Conservation (phyloP, 2,888 invertebrate species). For the Oscheius sp. region DNA sequence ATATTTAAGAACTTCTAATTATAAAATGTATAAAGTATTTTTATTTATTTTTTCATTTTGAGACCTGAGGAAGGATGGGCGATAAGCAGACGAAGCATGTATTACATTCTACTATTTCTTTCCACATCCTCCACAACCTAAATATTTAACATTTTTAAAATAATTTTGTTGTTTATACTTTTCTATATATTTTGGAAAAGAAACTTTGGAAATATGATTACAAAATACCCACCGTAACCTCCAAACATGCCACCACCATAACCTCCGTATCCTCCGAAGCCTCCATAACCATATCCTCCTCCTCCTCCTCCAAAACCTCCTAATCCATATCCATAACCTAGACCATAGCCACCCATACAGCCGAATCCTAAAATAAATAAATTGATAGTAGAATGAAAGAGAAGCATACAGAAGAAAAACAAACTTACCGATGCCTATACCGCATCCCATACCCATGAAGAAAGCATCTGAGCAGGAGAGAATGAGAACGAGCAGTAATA, state of each 20-base stretch:
- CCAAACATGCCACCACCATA: slow-evolving; percentile 1
- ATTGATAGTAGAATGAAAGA: neutral
- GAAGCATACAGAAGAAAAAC: neutral
- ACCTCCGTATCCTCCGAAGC: slow-evolving; percentile 21
- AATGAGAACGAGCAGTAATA: slow-evolving; percentile 11
- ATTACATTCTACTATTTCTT: slow-evolving; percentile 8
- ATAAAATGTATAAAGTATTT: neutral
- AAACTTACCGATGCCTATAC: slow-evolving; percentile 14
- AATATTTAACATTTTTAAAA: neutral
- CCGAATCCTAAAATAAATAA: slow-evolving; percentile 15
- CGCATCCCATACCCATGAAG: slow-evolving; percentile 26
- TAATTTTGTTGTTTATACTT: neutral
- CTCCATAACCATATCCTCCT: slow-evolving; percentile 22
- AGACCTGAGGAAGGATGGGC: neutral
- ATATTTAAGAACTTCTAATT: no score
- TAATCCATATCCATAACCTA: slow-evolving; percentile 4
- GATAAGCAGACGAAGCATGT: neutral
- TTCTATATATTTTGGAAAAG: neutral
- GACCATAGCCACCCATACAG: slow-evolving; percentile 27
- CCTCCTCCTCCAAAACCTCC: slow-evolving; percentile 11
- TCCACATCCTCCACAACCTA: slow-evolving; percentile 22
- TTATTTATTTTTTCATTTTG: neutral
- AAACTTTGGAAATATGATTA: neutral
- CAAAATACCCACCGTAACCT: neutral
- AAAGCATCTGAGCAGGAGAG: slow-evolving; percentile 21